These are phyloP conservation scores for Casuarius casuarius DNA, from an alignment of 2,113 vertebrate species.

Conservation along the genomic window DNA sequence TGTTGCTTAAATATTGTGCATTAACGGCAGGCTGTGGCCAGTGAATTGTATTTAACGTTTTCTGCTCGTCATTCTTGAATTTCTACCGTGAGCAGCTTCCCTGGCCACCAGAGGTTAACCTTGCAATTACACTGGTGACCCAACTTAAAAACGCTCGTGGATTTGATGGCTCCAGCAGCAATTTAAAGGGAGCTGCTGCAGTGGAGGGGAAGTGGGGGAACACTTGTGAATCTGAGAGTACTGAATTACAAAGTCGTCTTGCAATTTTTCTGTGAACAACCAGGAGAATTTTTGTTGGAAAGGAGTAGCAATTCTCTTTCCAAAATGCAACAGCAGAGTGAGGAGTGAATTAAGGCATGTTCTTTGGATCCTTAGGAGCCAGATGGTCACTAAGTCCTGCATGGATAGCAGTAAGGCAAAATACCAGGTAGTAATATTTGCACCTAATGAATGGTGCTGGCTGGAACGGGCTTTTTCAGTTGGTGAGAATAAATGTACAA, in stretches of 20 bases:
- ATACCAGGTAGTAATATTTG: not conserved
- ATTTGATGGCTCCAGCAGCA: not conserved
- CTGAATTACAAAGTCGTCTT: conserved; percentile 4
- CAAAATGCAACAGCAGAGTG: not conserved
- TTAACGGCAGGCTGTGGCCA: conserved; percentile 59
- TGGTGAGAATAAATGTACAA: not conserved
- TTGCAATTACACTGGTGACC: not conserved
- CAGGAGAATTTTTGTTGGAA: not conserved
- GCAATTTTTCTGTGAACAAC: not conserved
- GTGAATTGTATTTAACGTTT: conserved; percentile 49
- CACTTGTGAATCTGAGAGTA: not conserved
- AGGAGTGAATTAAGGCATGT: not conserved
- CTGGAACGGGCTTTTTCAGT: not conserved
- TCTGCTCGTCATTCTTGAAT: conserved; percentile 25
- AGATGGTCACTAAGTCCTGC: not conserved
- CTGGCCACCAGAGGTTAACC: conserved; percentile 28
- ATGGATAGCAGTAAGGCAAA: not conserved
- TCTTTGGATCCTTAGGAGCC: conserved; percentile 2
- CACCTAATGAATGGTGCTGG: not conserved
- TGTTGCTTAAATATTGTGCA: conserved; percentile 65
- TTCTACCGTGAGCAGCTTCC: not conserved
- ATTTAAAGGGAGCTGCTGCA: not conserved
- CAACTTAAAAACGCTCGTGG: accelerated
- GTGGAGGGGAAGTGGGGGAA: not conserved
- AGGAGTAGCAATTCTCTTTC: not conserved